phyloP scores from a whole-genome alignment of 2,888 invertebrate genomes.

The Cheilosia variabilis region DNA sequence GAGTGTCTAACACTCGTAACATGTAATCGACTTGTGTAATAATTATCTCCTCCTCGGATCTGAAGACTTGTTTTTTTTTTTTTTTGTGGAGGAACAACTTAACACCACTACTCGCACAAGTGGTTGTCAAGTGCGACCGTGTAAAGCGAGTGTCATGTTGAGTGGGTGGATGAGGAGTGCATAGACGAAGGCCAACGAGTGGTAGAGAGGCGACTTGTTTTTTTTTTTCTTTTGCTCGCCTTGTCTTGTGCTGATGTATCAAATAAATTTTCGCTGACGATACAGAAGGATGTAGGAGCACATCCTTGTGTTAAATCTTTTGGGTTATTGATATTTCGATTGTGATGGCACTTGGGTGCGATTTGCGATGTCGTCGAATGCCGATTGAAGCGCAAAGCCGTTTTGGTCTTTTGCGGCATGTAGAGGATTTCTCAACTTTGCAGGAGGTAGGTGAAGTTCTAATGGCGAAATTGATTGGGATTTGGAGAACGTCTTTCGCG shows the following conservation, averaged over 20 bases:
- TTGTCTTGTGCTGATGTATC: conserved; percentile 77
- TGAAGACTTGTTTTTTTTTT: no score
- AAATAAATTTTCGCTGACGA: conserved; percentile 78
- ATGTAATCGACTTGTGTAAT: conserved; percentile 71
- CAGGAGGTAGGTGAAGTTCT: not conserved
- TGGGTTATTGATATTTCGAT: conserved; percentile 83
- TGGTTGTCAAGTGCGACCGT: conserved; percentile 72
- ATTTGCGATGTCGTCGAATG: conserved; percentile 71
- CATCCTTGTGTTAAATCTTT: conserved; percentile 79
- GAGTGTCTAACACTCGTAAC: conserved; percentile 69
- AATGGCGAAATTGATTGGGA: not conserved
- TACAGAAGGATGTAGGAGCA: conserved; percentile 70
- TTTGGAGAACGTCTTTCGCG: no score
- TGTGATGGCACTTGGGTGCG: conserved; percentile 76
- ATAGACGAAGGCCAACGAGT: conserved; percentile 11
- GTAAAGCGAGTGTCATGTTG: conserved; percentile 58
- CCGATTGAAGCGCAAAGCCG: conserved; percentile 18
- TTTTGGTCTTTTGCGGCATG: conserved; percentile 30
- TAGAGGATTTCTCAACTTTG: conserved; percentile 20
- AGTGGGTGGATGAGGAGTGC: conserved; percentile 6
- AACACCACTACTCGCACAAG: conserved; percentile 67
- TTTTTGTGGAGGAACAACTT: conserved; percentile 42
- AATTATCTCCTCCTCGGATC: conserved; percentile 71
- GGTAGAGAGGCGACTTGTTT: conserved; percentile 9
- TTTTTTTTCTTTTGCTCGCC: conserved; percentile 21